Conservation (phyloP, 2,113 vertebrate species). For the Dermatemys mawii region DNA sequence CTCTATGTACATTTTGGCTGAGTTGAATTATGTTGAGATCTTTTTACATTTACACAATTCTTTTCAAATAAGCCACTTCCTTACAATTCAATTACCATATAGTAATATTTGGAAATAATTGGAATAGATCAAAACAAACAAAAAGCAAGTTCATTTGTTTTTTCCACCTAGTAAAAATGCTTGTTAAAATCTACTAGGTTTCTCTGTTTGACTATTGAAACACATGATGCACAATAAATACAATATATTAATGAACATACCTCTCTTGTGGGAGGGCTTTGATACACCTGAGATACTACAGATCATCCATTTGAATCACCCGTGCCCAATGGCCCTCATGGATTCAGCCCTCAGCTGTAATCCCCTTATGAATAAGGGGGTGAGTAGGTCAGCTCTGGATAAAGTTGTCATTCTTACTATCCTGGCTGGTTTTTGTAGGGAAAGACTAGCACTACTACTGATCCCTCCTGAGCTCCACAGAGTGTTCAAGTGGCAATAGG, state of each 20-base stretch:
- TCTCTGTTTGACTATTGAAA: not conserved
- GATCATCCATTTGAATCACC: not conserved
- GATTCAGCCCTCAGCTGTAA: not conserved
- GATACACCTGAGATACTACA: not conserved
- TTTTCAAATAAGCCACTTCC: slow-evolving; percentile 24
- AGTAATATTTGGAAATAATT: slow-evolving; percentile 45
- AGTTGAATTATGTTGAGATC: slow-evolving; percentile 20
- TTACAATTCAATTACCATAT: slow-evolving; percentile 60
- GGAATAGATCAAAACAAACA: slow-evolving; percentile 54
- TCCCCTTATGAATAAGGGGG: not conserved
- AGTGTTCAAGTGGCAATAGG: not conserved
- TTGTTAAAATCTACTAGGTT: not conserved
- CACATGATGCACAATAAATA: not conserved
- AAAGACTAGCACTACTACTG: not conserved
- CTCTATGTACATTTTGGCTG: slow-evolving; percentile 9
- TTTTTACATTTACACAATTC: slow-evolving; percentile 53
- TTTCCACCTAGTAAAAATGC: not conserved
- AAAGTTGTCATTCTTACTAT: not conserved
- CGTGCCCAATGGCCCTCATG: not conserved
- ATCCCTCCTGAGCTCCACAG: not conserved
- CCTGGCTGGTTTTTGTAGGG: not conserved
- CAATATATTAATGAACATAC: not conserved
- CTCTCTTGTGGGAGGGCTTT: not conserved
- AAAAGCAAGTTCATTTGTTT: not conserved
- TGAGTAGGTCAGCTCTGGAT: not conserved